phyloP scores from a whole-genome alignment of 2,797 vertebrate species.

The Bovichtus diacanthus region DNA sequence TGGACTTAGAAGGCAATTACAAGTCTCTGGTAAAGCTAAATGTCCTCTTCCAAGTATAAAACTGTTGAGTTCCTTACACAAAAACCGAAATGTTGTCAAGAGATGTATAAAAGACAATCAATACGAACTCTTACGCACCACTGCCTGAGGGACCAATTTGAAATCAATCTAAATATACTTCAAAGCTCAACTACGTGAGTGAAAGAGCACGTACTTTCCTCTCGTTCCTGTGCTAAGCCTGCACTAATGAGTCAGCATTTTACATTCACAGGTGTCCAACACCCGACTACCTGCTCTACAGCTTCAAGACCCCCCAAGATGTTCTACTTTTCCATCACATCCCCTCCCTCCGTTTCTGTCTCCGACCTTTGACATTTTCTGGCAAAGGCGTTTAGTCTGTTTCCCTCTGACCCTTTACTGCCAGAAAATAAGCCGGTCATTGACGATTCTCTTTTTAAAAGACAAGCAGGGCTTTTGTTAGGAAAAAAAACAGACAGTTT shows the following conservation, averaged over 20 bases:
- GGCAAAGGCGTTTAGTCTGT: slow-evolving; percentile 11
- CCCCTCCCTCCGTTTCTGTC: not conserved
- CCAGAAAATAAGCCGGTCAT: not conserved
- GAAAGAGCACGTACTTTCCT: slow-evolving; percentile 42
- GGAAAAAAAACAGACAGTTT: not conserved
- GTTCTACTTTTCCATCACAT: slow-evolving; percentile 15
- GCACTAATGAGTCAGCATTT: slow-evolving; percentile 38
- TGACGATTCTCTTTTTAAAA: slow-evolving; percentile 12
- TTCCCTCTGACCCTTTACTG: not conserved
- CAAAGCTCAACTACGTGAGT: slow-evolving; percentile 9
- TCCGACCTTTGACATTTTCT: slow-evolving; percentile 52
- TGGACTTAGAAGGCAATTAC: not conserved
- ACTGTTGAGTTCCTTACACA: not conserved
- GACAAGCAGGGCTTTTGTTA: not conserved
- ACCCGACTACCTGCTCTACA: slow-evolving; percentile 21
- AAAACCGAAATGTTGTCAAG: not conserved
- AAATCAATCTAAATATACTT: slow-evolving; percentile 17
- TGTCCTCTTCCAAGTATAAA: slow-evolving; percentile 3
- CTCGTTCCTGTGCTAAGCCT: slow-evolving; percentile 16
- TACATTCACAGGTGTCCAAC: slow-evolving; percentile 17
- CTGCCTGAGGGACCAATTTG: not conserved
- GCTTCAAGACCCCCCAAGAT: slow-evolving; percentile 21
- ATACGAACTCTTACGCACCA: not conserved
- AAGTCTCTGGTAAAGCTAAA: slow-evolving; percentile 6
- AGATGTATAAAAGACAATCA: not conserved